Percentiles rank a stretch among this genome's conserved stretches.
These are phyloP conservation scores for Stramonita haemastoma DNA, from an alignment of 2,888 invertebrate genomes.

Conservation along the genomic window DNA sequence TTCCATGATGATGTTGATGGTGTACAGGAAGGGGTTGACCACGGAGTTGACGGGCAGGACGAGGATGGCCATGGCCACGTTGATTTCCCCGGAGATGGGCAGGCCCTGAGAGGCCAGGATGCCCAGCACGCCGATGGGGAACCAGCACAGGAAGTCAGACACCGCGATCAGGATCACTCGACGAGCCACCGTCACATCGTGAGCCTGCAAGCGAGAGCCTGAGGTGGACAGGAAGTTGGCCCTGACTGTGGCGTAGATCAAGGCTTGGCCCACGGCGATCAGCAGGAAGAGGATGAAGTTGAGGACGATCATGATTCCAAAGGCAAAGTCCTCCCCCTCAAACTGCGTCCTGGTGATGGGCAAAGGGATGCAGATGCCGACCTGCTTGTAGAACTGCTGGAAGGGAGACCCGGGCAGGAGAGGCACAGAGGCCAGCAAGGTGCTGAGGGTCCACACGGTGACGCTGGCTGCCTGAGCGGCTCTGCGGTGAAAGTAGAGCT, in stretches of 20 bases:
- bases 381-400: background rate
- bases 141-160: conserved; percentile 17
- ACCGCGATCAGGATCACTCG: background rate
- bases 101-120: background rate
- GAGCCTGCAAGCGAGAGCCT: background rate
- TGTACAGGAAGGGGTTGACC: conserved; percentile 17
- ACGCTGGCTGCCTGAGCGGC: background rate
- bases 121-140: conserved; percentile 7
- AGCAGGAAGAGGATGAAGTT: conserved; percentile 17
- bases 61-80: conserved; percentile 9
- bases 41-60: conserved; percentile 4
- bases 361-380: background rate
- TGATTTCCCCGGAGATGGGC: background rate
- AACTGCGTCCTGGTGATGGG: background rate
- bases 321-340: background rate
- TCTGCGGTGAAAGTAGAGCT: background rate
- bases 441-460: background rate
- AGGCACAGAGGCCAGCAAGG: background rate
- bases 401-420: background rate
- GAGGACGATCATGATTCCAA: conserved; percentile 14
- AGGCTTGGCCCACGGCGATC: background rate
- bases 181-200: background rate
- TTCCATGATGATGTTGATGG: background rate
- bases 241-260: background rate
- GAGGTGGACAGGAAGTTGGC: background rate